phyloP scores from a whole-genome alignment of 2,888 invertebrate genomes.

The Tenthredo distinguenda region DNA sequence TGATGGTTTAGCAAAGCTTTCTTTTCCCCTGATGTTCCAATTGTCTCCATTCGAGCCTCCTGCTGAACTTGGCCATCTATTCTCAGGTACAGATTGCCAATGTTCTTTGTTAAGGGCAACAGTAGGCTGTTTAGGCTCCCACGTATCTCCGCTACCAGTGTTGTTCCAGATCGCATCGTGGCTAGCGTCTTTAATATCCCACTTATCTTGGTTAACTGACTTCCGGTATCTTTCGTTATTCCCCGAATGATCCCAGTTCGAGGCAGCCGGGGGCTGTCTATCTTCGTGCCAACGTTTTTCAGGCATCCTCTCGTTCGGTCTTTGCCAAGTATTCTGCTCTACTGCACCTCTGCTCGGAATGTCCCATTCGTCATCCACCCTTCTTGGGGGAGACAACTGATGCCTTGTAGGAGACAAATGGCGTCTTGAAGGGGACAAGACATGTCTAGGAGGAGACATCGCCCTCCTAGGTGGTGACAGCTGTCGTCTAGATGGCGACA shows the following conservation, averaged over 20 bases:
- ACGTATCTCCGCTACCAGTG: conserved; percentile 51
- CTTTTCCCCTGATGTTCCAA: conserved; percentile 70
- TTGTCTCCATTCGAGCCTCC: conserved; percentile 60
- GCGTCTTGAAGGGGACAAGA: conserved; percentile 59
- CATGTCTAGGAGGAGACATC: conserved; percentile 52
- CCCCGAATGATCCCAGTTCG: conserved; percentile 60
- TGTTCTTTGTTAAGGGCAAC: conserved; percentile 56
- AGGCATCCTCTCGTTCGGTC: conserved; percentile 28
- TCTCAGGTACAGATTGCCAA: conserved; percentile 50
- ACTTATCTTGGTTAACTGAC: conserved; percentile 59
- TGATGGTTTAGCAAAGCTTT: conserved; percentile 59
- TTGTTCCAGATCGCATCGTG: conserved; percentile 58
- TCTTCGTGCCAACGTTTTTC: conserved; percentile 59
- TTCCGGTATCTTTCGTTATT: conserved; percentile 62
- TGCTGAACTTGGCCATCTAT: conserved; percentile 50
- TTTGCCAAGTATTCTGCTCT: conserved; percentile 64
- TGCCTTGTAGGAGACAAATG: conserved; percentile 61
- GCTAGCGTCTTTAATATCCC: conserved; percentile 58
- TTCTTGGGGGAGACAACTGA: conserved; percentile 61
- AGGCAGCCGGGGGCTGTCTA: conserved; percentile 51
- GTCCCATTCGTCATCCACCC: conserved; percentile 73
- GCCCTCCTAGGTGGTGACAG: conserved; percentile 49
- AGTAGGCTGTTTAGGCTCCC: conserved; percentile 53
- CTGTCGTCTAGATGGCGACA: conserved; percentile 55
- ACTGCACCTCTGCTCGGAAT: conserved; percentile 71